Base-by-base conservation (phyloP, 2,888 invertebrate genomes). In the Asteroscopus sphinx region DNA sequence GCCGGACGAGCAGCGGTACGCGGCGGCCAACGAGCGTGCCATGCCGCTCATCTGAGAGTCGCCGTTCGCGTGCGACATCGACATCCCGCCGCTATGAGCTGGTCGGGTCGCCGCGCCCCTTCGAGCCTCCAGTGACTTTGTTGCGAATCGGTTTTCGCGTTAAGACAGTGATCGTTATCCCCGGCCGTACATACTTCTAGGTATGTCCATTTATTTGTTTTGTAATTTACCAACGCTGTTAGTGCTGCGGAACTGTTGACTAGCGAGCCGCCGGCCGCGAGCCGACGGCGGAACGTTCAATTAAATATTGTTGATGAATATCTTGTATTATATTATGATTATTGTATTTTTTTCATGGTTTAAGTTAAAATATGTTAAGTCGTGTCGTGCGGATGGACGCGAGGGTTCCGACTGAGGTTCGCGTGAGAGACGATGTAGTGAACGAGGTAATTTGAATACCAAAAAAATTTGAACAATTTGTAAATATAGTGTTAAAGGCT, bases 1-100 rank as follows among this genome's bases (percentile, higher is more conserved):
- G 86, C 96, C 95, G 36, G 96, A 96, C 71, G 95, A 95, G 89
- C 95, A 95, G 86, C 95, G 95, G 87, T 96, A 91, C 93, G 94
- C 94, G 74, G 94, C 95, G 49, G 94, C 94, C 73, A 85, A 85
- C 76, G 96, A 96, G 84, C 95, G 95, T 71, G 95, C 95, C 60
- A 93, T 95, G 89, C 95, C 95, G 86, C 96, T 96, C 88, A 95
- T 95, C 95, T 95, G 95, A 90, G 95, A 95, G 76, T 94, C 95
- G 88, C 95, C 95, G 86, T 95, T 96, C 93, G 95, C 96, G 95
- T 95, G 95, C 95, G 91, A 95, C 91, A 93, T 95, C 91, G 90
- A 93, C 91, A 89, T 95, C 95, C 89, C 95, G 91, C 96, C 96
- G 82, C 95, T 96, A 71, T 95, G 95, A 89, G 95, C 87, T 79